These are phyloP conservation scores for Hydractinia echinata DNA, from an alignment of 30 jellyfish, hydroid and myxozoan species.

Conservation along the genomic window DNA sequence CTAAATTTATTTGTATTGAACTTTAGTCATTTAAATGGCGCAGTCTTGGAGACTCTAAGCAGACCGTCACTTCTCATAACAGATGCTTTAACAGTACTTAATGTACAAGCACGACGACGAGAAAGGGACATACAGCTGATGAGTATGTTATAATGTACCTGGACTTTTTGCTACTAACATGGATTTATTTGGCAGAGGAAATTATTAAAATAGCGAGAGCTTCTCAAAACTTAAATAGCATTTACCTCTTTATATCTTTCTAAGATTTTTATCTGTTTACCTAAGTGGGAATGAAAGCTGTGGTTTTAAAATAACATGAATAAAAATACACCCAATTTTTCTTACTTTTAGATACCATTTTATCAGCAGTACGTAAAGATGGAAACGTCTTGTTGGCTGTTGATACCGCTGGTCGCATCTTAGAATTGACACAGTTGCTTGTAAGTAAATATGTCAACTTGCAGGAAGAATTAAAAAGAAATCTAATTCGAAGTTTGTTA, in stretches of 20 bases:
- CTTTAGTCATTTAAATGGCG: conserved; percentile 89
- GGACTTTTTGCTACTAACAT: too few relatives aligned
- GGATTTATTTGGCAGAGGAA: too few relatives aligned
- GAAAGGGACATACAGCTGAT: conserved; percentile 88
- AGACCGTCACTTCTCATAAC: conserved; percentile 92
- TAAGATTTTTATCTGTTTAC: neutral
- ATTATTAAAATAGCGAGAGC: too few relatives aligned
- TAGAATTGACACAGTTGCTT: conserved; percentile 78
- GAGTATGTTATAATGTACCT: conserved; percentile 24
- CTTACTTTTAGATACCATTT: conserved; percentile 52
- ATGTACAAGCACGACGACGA: conserved; percentile 73
- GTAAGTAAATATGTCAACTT: too few relatives aligned
- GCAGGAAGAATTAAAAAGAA: too few relatives aligned
- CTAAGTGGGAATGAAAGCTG: neutral
- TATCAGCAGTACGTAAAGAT: conserved; percentile 77
- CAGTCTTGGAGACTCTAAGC: conserved; percentile 91
- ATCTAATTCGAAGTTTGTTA: neutral
- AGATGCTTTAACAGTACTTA: conserved; percentile 80
- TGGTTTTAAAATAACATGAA: neutral
- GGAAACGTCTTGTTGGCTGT: conserved; percentile 91
- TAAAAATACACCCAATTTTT: neutral
- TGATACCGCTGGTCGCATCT: conserved; percentile 97
- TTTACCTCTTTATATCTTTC: neutral
- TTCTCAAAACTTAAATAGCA: neutral
- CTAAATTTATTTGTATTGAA: neutral